Percentiles rank a stretch among this genome's conserved stretches.
These are phyloP conservation scores for Centropyge bicolor DNA, from an alignment of 2,797 vertebrate species.

Conservation along the genomic window DNA sequence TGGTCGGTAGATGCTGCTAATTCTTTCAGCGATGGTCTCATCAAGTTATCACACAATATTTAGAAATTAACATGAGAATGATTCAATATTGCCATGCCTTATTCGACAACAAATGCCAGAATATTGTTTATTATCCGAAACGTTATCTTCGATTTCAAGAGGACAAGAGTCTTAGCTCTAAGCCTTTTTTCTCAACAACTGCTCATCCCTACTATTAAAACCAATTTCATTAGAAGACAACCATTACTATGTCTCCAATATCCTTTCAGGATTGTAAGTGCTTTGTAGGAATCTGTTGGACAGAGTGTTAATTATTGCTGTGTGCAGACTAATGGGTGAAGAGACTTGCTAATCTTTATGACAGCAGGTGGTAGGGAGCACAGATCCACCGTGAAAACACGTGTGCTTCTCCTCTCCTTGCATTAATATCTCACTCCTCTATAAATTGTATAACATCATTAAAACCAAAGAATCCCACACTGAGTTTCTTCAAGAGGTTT, in stretches of 20 bases:
- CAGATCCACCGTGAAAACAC: conserved; percentile 2
- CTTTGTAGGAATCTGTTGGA: not conserved
- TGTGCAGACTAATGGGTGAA: not conserved
- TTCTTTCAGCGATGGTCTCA: not conserved
- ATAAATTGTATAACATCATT: conserved; percentile 17
- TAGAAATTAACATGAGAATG: not conserved
- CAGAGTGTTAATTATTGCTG: not conserved
- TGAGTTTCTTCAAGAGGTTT: not conserved
- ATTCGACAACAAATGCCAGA: not conserved
- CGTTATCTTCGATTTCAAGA: not conserved
- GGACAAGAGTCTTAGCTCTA: not conserved
- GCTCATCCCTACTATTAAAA: not conserved
- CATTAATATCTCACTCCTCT: conserved; percentile 5
- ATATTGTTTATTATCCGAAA: not conserved
- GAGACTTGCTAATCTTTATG: not conserved
- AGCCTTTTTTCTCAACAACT: not conserved
- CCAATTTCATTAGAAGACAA: conserved; percentile 10
- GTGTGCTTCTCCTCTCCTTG: not conserved
- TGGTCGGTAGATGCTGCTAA: not conserved
- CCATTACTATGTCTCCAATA: conserved; percentile 4
- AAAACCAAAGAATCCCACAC: not conserved
- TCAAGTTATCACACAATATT: not conserved
- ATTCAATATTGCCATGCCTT: not conserved
- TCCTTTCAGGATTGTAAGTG: not conserved
- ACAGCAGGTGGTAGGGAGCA: not conserved